Percentiles rank a stretch among this genome's conserved stretches.
Evolutionary conservation across 2,113 vertebrate genomes (phyloP).

Genomic region (Triplophysa rosa): DNA sequence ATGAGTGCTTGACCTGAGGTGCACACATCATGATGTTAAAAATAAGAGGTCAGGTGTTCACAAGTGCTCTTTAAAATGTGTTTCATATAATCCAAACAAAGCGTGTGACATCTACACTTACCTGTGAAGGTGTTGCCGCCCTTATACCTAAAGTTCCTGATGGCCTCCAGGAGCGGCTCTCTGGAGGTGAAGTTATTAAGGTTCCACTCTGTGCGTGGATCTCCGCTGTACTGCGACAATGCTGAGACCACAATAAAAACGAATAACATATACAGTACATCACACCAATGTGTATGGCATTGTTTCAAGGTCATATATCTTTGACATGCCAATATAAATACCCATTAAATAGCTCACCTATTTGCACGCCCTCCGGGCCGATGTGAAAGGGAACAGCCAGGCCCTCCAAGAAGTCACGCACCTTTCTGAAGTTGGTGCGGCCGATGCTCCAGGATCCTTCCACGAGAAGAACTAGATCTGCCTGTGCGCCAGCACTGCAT

Average conservation of each 20-base stretch:
- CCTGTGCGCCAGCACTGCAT: slow-evolving; percentile 71
- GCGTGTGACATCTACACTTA: slow-evolving; percentile 50
- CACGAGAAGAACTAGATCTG: slow-evolving; percentile 84
- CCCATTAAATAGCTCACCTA: slow-evolving; percentile 74
- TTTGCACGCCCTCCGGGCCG: slow-evolving; percentile 78
- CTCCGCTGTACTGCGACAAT: slow-evolving; percentile 91
- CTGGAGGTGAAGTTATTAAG: slow-evolving; percentile 79
- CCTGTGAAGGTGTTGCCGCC: slow-evolving; percentile 95
- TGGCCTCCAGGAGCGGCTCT: slow-evolving; percentile 81
- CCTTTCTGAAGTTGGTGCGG: slow-evolving; percentile 86
- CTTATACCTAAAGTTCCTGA: slow-evolving; percentile 83
- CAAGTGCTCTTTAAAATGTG: neutral
- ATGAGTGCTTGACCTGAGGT: slow-evolving; percentile 86
- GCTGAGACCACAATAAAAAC: slow-evolving; percentile 67
- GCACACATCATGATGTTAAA: neutral
- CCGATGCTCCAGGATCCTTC: slow-evolving; percentile 96
- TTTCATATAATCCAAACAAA: neutral
- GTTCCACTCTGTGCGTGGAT: slow-evolving; percentile 91
- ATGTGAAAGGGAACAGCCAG: slow-evolving; percentile 84
- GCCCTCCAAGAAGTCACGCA: slow-evolving; percentile 86
- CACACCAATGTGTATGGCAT: too few relatives aligned
- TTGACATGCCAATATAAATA: neutral
- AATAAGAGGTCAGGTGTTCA: neutral
- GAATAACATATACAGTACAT: too few relatives aligned
- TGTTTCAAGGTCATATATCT: too few relatives aligned